phyloP scores from a whole-genome alignment of 1,140 invertebrate species.

The Lucilia cuprina region DNA sequence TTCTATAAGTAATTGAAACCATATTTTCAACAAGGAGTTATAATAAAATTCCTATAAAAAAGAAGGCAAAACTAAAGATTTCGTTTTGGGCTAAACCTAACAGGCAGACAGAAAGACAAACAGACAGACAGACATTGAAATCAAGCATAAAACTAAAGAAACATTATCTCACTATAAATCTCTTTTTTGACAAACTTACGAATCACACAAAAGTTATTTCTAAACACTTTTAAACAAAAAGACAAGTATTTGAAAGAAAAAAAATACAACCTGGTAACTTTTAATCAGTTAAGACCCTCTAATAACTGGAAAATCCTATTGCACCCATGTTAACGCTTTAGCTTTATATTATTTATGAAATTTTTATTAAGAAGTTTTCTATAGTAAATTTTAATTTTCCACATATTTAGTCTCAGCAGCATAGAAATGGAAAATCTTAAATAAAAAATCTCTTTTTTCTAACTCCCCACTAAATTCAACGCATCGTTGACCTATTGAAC shows the following conservation, averaged over 20 bases:
- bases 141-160: neutral
- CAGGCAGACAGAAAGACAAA: too few relatives aligned
- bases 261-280: too few relatives aligned
- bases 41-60: neutral
- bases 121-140: too few relatives aligned
- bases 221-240: neutral
- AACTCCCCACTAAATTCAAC: conserved; percentile 25
- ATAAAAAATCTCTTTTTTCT: neutral
- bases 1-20: conserved; percentile 1
- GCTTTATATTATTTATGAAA: neutral
- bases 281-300: conserved; percentile 7
- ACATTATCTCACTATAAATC: conserved; percentile 17
- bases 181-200: conserved; percentile 27
- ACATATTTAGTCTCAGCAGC: neutral
- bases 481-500: conserved; percentile 33
- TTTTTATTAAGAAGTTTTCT: neutral
- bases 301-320: conserved; percentile 5
- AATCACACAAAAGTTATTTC: neutral
- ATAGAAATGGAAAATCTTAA: neutral
- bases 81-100: neutral
- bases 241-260: too few relatives aligned
- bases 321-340: neutral
- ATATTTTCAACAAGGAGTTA: neutral
- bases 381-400: conserved; percentile 12
- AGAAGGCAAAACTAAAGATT: neutral